A percentile compares a stretch with the other conserved stretches of the same genome.
Conservation (phyloP, 2,113 vertebrate genomes). For the Neopipo cinnamomea region DNA sequence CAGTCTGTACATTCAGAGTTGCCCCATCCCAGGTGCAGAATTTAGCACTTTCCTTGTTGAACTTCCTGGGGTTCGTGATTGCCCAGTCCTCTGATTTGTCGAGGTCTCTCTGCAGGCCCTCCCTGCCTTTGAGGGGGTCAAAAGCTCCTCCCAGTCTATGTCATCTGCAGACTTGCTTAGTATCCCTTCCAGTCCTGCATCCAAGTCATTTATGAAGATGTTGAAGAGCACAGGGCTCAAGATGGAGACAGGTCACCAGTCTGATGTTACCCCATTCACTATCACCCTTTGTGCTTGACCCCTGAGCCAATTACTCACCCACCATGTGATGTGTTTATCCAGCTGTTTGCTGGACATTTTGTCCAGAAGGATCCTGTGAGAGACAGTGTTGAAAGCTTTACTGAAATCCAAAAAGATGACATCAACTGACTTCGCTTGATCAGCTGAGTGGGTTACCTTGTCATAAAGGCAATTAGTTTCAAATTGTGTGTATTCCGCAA, state of each 20-base stretch:
- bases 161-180: neutral
- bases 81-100: neutral
- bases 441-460: neutral
- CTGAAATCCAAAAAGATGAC: neutral
- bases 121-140: neutral
- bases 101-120: neutral
- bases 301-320: neutral
- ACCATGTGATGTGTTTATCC: neutral
- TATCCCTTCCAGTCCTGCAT: neutral
- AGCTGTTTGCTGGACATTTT: neutral
- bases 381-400: neutral
- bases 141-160: neutral
- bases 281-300: neutral
- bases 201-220: neutral
- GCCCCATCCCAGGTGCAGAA: neutral
- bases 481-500: neutral
- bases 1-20: neutral
- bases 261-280: neutral
- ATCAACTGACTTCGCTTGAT: neutral
- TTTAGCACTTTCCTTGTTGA: neutral
- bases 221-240: neutral
- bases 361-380: neutral
- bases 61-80: neutral
- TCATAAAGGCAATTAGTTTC: neutral
- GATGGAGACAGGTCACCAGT: neutral